Evolutionary conservation across 2,113 vertebrate genomes (phyloP).

Genomic region (Arizona elegans): DNA sequence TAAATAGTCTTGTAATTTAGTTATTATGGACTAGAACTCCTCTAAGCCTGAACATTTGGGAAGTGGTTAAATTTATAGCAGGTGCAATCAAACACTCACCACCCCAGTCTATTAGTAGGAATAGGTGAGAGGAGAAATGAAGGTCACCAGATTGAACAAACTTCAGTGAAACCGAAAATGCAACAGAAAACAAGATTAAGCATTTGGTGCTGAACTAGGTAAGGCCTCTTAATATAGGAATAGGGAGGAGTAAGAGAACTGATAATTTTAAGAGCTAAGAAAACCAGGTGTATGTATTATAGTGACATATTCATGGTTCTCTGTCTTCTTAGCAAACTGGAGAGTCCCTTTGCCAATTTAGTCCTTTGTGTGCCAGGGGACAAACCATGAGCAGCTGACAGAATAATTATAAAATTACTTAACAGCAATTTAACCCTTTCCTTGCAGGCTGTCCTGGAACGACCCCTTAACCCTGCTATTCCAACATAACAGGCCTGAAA

Average conservation of each 20-base stretch:
- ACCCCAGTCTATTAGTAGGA: not conserved
- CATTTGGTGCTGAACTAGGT: not conserved
- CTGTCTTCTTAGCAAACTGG: not conserved
- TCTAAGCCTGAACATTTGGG: not conserved
- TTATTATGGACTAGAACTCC: not conserved
- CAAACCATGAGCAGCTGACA: not conserved
- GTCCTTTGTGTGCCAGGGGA: not conserved
- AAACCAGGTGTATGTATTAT: not conserved
- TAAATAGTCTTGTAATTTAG: not conserved
- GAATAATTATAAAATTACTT: not conserved
- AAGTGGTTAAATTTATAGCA: not conserved
- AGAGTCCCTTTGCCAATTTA: not conserved
- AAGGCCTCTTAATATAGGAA: not conserved
- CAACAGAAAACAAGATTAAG: not conserved
- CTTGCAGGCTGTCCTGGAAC: not conserved
- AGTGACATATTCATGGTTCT: not conserved
- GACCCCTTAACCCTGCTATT: not conserved
- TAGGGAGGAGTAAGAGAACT: not conserved
- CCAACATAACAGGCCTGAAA: not conserved
- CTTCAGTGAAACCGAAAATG: not conserved
- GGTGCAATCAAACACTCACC: not conserved
- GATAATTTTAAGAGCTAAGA: not conserved
- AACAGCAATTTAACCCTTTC: not conserved
- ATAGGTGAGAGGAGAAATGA: not conserved
- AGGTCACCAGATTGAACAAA: not conserved